These are phyloP conservation scores for Eutrigla gurnardus DNA, from an alignment of 2,797 vertebrate species.

Conservation along the genomic window DNA sequence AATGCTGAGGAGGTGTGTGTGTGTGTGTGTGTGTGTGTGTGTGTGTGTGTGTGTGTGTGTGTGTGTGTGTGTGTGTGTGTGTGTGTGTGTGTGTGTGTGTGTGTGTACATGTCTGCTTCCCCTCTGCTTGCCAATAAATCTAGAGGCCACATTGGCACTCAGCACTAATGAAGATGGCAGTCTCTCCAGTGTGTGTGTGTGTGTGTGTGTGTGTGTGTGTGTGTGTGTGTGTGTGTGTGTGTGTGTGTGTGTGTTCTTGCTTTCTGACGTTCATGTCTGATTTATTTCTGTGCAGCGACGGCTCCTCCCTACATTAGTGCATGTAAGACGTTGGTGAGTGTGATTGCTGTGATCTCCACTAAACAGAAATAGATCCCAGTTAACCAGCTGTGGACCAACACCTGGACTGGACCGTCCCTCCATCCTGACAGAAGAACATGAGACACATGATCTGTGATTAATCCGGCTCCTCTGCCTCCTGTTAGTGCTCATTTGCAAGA, in stretches of 20 bases:
- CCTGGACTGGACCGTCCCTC: not conserved
- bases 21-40: slow-evolving; percentile 5
- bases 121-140: slow-evolving; percentile 57
- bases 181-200: slow-evolving; percentile 15
- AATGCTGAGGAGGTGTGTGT: slow-evolving; percentile 41
- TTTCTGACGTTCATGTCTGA: slow-evolving; percentile 14
- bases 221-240: slow-evolving; percentile 15
- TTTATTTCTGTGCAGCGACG: slow-evolving; percentile 22
- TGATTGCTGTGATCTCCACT: not conserved
- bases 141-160: slow-evolving; percentile 58
- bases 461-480: not conserved
- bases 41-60: slow-evolving; percentile 11
- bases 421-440: not conserved
- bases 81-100: slow-evolving; percentile 12
- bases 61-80: slow-evolving; percentile 17
- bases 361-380: not conserved
- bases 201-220: slow-evolving; percentile 4
- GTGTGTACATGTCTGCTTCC: slow-evolving; percentile 21
- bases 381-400: not conserved
- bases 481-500: not conserved
- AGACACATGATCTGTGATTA: not conserved
- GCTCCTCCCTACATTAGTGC: not conserved
- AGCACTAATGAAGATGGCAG: slow-evolving; percentile 68
- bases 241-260: slow-evolving; percentile 5
- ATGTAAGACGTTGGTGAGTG: not conserved